Conservation (phyloP, 2,113 vertebrate species). For the Carassius auratus region DNA sequence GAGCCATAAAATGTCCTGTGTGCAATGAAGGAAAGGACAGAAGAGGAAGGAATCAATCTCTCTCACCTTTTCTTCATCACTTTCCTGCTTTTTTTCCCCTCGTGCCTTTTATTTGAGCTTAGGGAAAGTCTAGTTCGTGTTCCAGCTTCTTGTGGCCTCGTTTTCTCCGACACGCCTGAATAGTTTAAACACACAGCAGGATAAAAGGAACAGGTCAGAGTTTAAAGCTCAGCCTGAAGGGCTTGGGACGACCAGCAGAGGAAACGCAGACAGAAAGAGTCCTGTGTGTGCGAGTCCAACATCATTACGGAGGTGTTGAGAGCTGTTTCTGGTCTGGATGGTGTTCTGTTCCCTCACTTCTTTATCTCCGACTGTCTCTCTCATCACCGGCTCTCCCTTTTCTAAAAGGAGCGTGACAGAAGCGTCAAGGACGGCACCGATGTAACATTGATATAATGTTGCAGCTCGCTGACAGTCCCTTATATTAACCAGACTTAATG, state of each 20-base stretch:
- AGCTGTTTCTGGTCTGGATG: conserved; percentile 70
- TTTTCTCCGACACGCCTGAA: conserved; percentile 14
- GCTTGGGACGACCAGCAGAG: background rate
- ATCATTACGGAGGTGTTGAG: conserved; percentile 72
- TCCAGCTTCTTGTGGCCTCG: background rate
- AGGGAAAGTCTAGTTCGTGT: background rate
- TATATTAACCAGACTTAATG: conserved; percentile 40
- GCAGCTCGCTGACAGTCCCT: conserved; percentile 24
- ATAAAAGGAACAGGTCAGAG: background rate
- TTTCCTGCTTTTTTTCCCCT: background rate
- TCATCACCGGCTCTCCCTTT: conserved; percentile 61
- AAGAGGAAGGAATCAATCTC: conserved; percentile 1
- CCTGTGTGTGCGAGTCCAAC: conserved; percentile 56
- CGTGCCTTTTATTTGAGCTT: background rate
- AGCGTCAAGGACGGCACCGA: background rate
- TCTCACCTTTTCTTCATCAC: conserved; percentile 12
- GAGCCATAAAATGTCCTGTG: background rate
- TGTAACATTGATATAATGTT: conserved; percentile 40
- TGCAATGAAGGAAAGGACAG: background rate
- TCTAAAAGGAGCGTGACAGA: conserved; percentile 29
- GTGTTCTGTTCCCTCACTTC: conserved; percentile 63
- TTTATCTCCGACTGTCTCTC: conserved; percentile 66
- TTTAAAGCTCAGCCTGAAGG: conserved; percentile 5
- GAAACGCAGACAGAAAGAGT: background rate
- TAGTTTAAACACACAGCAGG: conserved; percentile 22